Conservation (phyloP, 92 coral and sea anemone species). For the Actinernus sp. region DNA sequence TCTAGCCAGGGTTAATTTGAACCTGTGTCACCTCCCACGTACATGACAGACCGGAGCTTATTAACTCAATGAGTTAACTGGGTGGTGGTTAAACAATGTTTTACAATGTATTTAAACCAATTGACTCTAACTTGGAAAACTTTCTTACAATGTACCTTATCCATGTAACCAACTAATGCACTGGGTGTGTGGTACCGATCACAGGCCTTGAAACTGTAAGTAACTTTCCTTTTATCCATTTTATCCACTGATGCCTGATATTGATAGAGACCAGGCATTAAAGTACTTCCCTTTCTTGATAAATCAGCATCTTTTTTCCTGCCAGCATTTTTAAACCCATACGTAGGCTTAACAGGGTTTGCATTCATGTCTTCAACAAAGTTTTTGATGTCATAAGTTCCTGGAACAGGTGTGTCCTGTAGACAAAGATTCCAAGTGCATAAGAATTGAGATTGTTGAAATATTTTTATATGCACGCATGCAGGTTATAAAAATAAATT, state of each 20-base stretch:
- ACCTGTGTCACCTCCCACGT: too few species aligned
- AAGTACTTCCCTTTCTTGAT: conserved; percentile 75
- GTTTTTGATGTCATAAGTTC: conserved; percentile 83
- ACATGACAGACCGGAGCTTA: too few species aligned
- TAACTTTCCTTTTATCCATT: conserved; percentile 68
- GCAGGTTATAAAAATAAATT: neutral
- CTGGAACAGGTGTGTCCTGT: conserved; percentile 99
- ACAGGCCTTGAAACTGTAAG: conserved; percentile 86
- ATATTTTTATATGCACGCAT: neutral
- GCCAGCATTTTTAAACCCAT: conserved; percentile 95
- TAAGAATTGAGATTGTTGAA: neutral
- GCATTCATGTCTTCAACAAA: conserved; percentile 81
- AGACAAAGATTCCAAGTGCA: neutral
- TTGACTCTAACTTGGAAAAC: too few species aligned
- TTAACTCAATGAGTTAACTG: too few species aligned
- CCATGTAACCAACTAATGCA: conserved; percentile 91
- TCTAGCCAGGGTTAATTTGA: too few species aligned
- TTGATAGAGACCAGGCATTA: conserved; percentile 96
- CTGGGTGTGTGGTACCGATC: conserved; percentile 86
- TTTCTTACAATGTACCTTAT: too few species aligned
- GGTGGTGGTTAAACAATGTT: too few species aligned
- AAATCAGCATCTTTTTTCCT: conserved; percentile 90
- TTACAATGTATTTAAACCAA: too few species aligned
- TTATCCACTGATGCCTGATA: conserved; percentile 78
- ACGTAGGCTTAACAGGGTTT: conserved; percentile 81